Evolutionary conservation across 1,140 invertebrate species (phyloP).

Genomic region (Monomorium pharaonis): DNA sequence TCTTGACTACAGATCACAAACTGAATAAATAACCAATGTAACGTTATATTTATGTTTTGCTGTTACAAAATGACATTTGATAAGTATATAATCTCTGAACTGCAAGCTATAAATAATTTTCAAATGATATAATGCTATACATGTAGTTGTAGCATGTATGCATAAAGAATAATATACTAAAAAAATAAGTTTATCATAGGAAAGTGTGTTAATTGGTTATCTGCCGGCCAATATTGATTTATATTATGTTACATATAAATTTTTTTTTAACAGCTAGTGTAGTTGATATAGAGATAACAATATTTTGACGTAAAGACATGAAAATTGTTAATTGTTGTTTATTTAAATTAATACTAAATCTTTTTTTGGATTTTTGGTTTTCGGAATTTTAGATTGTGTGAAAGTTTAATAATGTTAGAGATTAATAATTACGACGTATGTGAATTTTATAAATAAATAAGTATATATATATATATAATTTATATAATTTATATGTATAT

Average conservation of each 20-base stretch:
- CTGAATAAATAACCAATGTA: neutral
- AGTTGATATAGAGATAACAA: neutral
- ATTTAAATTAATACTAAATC: neutral
- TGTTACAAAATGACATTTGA: neutral
- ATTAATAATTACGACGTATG: neutral
- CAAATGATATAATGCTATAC: neutral
- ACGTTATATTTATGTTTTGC: neutral
- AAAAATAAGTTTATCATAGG: neutral
- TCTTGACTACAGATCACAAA: neutral
- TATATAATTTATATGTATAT: neutral
- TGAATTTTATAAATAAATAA: too few species aligned
- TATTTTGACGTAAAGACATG: neutral
- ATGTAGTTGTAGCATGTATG: neutral
- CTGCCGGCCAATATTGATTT: neutral
- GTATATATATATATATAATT: neutral
- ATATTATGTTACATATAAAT: neutral
- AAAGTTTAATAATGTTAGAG: constrained; percentile 8
- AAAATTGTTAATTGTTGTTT: too few species aligned
- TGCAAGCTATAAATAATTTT: constrained; percentile 1
- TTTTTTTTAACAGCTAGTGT: neutral
- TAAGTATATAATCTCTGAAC: constrained; percentile 30
- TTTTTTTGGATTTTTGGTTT: neutral
- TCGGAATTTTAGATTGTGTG: neutral
- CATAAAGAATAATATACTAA: neutral
- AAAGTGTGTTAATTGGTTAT: neutral